Evolutionary conservation across 2,888 invertebrate genomes (phyloP), one percentile per base, ranked within the genome.

Genomic region (Idaea dimidiata): DNA sequence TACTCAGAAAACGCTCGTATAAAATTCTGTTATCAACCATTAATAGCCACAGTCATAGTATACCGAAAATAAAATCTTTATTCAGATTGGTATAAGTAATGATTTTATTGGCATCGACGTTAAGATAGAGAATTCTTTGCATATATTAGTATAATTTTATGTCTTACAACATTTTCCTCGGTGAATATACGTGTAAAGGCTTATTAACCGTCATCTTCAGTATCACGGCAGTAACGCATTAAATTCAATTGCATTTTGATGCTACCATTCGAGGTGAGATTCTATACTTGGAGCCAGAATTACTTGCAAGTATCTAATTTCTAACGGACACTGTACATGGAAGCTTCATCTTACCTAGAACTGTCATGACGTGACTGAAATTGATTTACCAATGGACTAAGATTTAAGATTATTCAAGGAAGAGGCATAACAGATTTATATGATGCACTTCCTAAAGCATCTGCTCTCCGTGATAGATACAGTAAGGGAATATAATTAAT

Each of bases 1-100:
- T n/a, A n/a, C 83, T 79, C 71, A 83, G 79, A 83, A 79, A 77
- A 78, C 77, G 75, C 75, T 73, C 71, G 70, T 74, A 80, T 80
- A 63, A 66, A 73, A 79, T 75, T 76, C 72, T 65, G 71, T 76
- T 77, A 77, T 75, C 74, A 74, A 62, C n/a, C 67, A 62, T 68
- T 66, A 69, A 64, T 63, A 60, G 66, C 67, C 62, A n/a, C 61
- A 65, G 62, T 65, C 58, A 64, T 66, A 68, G 63, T 66, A 64
- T 58, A 67, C 67, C 61, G 60, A 64, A 66, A 66, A 71, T 71
- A 65, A 71, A 72, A 68, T 67, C 59, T 61, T 64, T 66, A 72
- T 64, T 61, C 62, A 59, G 57, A 66, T 57, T 64, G 66, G 59
- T 62, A 67, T n/a, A n/a, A n/a, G n/a, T 70, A 70, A 70, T 63